Base-by-base conservation (phyloP, 2,113 vertebrate species). In the Verasper variegatus region DNA sequence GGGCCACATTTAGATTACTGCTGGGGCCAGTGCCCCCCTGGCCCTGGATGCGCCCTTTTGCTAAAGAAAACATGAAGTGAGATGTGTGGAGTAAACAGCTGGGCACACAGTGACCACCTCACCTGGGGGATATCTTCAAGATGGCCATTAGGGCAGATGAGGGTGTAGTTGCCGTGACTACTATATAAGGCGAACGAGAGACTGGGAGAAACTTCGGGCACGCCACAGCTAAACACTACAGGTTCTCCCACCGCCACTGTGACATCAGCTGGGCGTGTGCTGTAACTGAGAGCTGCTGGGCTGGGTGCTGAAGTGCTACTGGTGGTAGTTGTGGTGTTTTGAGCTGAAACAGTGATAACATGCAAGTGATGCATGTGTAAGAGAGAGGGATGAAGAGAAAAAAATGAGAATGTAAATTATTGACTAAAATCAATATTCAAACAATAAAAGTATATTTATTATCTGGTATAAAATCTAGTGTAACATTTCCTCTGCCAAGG, bases 191-290 rank as follows among this genome's bases (percentile, higher is more conserved):
- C 90, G 11, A 95, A 89, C 0, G 54, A 76, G 10, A 95, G 2
- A 17, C 31, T 60, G 0, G 66, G 8, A 12, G 61, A 42, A 0
- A 0, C 20, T 40, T 42, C 0, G 0, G 67, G 45, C 1, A 92
- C 82, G 1, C 88, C 89, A 75, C 94, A 95, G 26, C 8, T 14
- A 56, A 94, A 95, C 69, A 52, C 78, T 4, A 77, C 90, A 10
- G 90, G 63, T 12, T 93, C 80, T 10, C 94, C 92, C 23, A 79
- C 69, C n/a, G 40, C 74, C 52, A 81, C 82, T 0, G 65, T 85
- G n/a, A 90, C 2, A 23, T 92, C 70, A 0, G 1, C 14, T 14
- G 93, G 94, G 0, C 0, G 61, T 1, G 72, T 76, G 42, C 4
- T 24, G 78, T 86, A 92, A 51, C 9, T 2, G 3, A 52, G 49